phyloP scores from a whole-genome alignment of 2,888 invertebrate species.

The Pycnomerus fuliginosus region DNA sequence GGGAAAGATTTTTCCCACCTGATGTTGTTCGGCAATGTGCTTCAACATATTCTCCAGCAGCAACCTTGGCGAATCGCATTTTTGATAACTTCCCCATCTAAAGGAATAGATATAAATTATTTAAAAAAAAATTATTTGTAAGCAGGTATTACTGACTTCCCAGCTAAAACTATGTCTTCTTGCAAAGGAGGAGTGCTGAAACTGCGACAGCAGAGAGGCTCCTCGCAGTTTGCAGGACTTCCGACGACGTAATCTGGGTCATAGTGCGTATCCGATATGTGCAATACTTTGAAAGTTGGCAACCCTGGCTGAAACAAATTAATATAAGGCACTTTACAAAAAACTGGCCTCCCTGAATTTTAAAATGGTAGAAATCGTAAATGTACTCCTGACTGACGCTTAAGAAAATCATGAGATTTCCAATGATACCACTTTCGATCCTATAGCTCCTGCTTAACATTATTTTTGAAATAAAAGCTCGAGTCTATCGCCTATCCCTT shows the following conservation, averaged over 20 bases:
- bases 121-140: conserved; percentile 2
- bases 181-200: conserved; percentile 74
- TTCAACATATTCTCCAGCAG: conserved; percentile 89
- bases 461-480: too few relatives aligned
- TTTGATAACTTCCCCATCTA: conserved; percentile 91
- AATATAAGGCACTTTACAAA: too few relatives aligned
- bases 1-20: conserved; percentile 55
- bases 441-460: too few relatives aligned
- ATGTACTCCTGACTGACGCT: too few relatives aligned
- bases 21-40: conserved; percentile 80
- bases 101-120: conserved; percentile 9
- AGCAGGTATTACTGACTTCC: conserved; percentile 51
- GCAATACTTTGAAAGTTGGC: conserved; percentile 89
- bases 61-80: conserved; percentile 89
- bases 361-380: too few relatives aligned
- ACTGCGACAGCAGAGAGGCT: conserved; percentile 88
- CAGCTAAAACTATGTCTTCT: conserved; percentile 69
- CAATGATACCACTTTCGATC: too few relatives aligned
- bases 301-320: conserved; percentile 61
- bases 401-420: too few relatives aligned
- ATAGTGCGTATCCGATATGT: conserved; percentile 93
- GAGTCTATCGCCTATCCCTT: too few relatives aligned
- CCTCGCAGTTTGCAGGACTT: conserved; percentile 87
- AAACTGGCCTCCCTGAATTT: too few relatives aligned
- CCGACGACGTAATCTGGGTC: conserved; percentile 90